Evolutionary conservation across 2,888 invertebrate genomes (phyloP).

Genomic region (Glaucopsyche alexis): DNA sequence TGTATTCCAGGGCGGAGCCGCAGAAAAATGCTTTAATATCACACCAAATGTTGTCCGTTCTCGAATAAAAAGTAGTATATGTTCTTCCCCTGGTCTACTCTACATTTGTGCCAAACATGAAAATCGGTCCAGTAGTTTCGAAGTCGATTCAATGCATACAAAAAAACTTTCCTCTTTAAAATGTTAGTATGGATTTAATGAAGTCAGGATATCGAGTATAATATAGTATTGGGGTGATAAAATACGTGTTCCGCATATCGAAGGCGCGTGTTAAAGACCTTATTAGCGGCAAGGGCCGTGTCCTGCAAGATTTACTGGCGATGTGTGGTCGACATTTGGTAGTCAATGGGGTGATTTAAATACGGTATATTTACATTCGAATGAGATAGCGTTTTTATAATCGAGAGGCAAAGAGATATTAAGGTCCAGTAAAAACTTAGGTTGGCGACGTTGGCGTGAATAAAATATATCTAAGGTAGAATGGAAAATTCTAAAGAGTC

Average conservation of each 20-base stretch:
- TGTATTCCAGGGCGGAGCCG: too few relatives aligned
- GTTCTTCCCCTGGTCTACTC: too few relatives aligned
- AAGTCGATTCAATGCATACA: too few relatives aligned
- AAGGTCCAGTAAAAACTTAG: background rate
- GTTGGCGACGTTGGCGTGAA: background rate
- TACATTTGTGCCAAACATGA: too few relatives aligned
- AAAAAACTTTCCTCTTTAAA: too few relatives aligned
- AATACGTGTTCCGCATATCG: background rate
- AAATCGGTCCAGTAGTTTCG: too few relatives aligned
- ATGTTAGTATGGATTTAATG: too few relatives aligned
- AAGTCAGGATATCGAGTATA: too few relatives aligned
- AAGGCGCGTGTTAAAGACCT: slow-evolving; percentile 51
- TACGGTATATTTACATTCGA: slow-evolving; percentile 36
- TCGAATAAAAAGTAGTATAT: too few relatives aligned
- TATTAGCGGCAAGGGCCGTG: slow-evolving; percentile 52
- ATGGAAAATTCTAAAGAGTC: too few relatives aligned
- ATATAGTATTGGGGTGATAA: background rate
- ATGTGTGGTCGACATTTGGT: slow-evolving; percentile 62
- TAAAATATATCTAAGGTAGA: background rate
- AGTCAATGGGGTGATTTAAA: slow-evolving; percentile 62
- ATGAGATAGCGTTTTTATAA: background rate
- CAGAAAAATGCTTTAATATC: too few relatives aligned
- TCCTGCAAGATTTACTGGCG: slow-evolving; percentile 36
- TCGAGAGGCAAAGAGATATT: background rate
- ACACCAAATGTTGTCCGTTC: too few relatives aligned